Evolutionary conservation across 2,113 vertebrate species (phyloP).

Genomic region (Oplegnathus fasciatus): DNA sequence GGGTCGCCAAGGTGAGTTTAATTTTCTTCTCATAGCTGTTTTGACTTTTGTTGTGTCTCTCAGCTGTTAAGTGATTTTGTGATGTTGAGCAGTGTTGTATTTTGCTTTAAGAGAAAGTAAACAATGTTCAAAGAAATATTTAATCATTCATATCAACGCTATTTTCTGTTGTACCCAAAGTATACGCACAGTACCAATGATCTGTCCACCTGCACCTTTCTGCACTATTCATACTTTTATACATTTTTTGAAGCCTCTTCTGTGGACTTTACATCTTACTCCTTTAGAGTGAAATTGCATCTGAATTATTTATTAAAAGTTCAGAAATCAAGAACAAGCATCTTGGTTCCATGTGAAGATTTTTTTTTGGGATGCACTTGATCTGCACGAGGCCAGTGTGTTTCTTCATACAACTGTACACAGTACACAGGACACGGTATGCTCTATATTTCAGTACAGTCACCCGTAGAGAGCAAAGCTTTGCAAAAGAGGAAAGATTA

Average conservation of each 20-base stretch:
- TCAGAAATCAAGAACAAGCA: constrained; percentile 1
- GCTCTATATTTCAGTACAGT: constrained; percentile 44
- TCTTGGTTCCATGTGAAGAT: neutral
- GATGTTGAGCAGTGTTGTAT: neutral
- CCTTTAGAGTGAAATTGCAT: neutral
- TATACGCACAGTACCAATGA: neutral
- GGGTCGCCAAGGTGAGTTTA: constrained; percentile 94
- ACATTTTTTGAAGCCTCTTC: neutral
- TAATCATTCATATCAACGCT: neutral
- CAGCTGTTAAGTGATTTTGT: neutral
- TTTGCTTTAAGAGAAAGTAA: neutral
- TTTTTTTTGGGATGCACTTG: constrained; percentile 9
- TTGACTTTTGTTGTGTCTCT: neutral
- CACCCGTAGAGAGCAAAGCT: constrained; percentile 52
- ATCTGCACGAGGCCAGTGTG: constrained; percentile 14
- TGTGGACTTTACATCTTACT: neutral
- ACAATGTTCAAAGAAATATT: neutral
- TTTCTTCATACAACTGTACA: neutral
- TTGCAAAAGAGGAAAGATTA: constrained; percentile 49
- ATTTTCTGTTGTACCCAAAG: neutral
- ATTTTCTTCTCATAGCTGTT: neutral
- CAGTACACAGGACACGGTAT: neutral
- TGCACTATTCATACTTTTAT: neutral
- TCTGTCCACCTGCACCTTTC: neutral
- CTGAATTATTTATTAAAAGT: constrained; percentile 20